Evolutionary conservation across 1,140 invertebrate genomes (phyloP), one percentile per base, ranked within the genome.

Genomic region (Teleopsis dalmanni): DNA sequence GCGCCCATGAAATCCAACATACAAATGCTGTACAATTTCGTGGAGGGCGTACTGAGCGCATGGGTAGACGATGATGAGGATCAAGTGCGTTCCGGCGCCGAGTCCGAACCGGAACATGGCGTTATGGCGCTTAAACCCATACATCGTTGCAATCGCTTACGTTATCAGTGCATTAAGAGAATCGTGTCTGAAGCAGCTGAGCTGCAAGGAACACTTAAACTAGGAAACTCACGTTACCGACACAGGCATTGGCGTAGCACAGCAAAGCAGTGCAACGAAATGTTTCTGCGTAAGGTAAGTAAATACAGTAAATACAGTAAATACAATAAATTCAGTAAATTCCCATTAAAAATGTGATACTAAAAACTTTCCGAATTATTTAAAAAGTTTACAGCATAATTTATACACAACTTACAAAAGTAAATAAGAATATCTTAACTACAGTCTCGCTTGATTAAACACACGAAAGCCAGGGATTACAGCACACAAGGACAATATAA

Each of bases 21-120:
- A n/a, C 81, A 84, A 62, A 81, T 84, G 67, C 73, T 85, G 47
- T 85, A 85, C 65, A 83, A 81, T 62, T 85, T 85, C 58, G 84
- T 85, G 41, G 83, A 84, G 64, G 78, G 78, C 51, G 80, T 82
- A 26, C 62, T 82, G 31, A 82, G 80, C 57, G 79, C 81, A 18
- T 82, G 80, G 80, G 80, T 80, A 10, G 79, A 80, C 40, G 81
- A 83, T 52, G 81, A 82, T 49, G 80, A 80, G 13, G 73, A 82
- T 35, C 81, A 80, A 47, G 55, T 70, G 46, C 60, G 65, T 25
- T 81, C 81, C 1, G 81, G 80, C 4, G 80, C 81, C 57, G 78
- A 79, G 55, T 79, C 77, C 19, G 77, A 79, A 54, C 78, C 80
- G 2, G 80, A 82, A 60, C 75, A 78, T 50, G 79, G 81, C 50